These are phyloP conservation scores for Garra rufa DNA, from an alignment of 2,113 vertebrate species.

Conservation along the genomic window DNA sequence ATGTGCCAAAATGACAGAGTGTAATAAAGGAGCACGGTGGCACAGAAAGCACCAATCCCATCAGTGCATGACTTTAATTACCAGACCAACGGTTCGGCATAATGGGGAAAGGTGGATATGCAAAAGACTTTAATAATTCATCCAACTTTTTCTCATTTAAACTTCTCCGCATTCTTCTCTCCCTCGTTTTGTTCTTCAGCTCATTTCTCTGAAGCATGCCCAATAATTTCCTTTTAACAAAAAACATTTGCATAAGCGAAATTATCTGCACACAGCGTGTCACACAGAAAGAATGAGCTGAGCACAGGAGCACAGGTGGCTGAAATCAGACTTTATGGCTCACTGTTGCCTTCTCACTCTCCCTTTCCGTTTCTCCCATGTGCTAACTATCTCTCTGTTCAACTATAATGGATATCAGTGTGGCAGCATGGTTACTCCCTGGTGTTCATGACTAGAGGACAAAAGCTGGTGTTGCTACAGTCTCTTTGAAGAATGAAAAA, in stretches of 20 bases:
- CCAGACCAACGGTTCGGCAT: constrained; percentile 72
- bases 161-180: constrained; percentile 35
- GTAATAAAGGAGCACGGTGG: constrained; percentile 71
- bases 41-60: constrained; percentile 82
- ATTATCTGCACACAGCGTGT: constrained; percentile 49
- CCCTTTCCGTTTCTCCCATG: constrained; percentile 34
- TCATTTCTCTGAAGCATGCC: constrained; percentile 63
- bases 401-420: constrained; percentile 56
- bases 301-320: constrained; percentile 62
- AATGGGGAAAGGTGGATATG: constrained; percentile 75
- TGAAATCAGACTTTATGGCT: constrained; percentile 59
- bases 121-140: constrained; percentile 72
- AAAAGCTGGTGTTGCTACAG: constrained; percentile 1
- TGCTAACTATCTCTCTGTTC: constrained; percentile 19
- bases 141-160: constrained; percentile 58
- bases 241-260: constrained; percentile 69
- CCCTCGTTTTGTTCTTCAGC: constrained; percentile 51
- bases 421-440: constrained; percentile 10
- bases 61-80: constrained; percentile 83
- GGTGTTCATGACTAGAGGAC: constrained; percentile 28
- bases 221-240: constrained; percentile 66
- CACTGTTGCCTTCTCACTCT: constrained; percentile 43
- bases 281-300: constrained; percentile 49
- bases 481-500: constrained; percentile 31
- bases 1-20: constrained; percentile 85